A percentile compares a stretch with the other conserved stretches of the same genome.
phyloP scores from a whole-genome alignment of 2,888 invertebrate genomes.

The Spatulosminthurus flaviceps region DNA sequence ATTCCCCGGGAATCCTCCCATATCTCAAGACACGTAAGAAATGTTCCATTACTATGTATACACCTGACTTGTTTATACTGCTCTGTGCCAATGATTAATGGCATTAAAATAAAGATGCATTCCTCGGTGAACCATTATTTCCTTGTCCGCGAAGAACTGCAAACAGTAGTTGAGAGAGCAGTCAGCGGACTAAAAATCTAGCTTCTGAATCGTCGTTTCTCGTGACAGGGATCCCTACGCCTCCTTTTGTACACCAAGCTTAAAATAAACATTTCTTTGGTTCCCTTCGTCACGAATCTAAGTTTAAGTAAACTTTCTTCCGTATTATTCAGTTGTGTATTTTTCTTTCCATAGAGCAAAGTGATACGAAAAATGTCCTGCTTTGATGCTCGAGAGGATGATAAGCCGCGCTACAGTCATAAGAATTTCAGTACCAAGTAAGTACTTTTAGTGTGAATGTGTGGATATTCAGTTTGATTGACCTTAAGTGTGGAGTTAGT shows the following conservation, averaged over 20 bases:
- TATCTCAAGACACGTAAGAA: constrained; percentile 51
- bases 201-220: constrained; percentile 26
- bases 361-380: constrained; percentile 62
- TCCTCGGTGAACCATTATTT: background rate
- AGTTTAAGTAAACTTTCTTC: background rate
- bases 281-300: background rate
- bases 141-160: constrained; percentile 2
- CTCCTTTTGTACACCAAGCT: background rate
- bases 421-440: constrained; percentile 63
- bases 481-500: background rate
- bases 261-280: background rate
- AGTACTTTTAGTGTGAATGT: constrained; percentile 35
- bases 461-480: background rate
- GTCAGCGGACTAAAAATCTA: constrained; percentile 34
- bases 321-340: constrained; percentile 20
- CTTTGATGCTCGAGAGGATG: constrained; percentile 60
- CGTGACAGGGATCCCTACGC: constrained; percentile 30
- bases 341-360: constrained; percentile 41
- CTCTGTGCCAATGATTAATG: background rate
- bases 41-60: background rate
- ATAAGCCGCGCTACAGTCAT: constrained; percentile 60
- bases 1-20: constrained; percentile 62
- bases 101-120: background rate
- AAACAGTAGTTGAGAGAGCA: background rate
- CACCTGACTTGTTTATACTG: background rate